Evolutionary conservation across 1,140 invertebrate genomes (phyloP).

Genomic region (Drosophila hydei): DNA sequence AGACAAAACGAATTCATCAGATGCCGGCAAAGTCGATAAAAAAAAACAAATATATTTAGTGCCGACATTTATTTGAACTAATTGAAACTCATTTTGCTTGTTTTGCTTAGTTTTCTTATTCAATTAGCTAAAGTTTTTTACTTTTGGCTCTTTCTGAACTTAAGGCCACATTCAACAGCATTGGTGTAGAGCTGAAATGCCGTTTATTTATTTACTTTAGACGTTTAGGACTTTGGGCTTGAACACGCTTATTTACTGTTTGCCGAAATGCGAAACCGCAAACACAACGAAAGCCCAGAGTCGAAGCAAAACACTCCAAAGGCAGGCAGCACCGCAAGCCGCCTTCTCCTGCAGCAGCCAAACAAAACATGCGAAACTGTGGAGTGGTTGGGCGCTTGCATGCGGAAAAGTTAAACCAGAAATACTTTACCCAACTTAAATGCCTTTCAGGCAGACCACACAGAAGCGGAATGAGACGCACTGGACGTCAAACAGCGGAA

Average conservation of each 20-base stretch:
- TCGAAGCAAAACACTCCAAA: slow-evolving; percentile 21
- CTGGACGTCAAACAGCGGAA: slow-evolving; percentile 21
- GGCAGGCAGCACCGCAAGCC: slow-evolving; percentile 1
- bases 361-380: slow-evolving; percentile 40
- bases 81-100: slow-evolving; percentile 58
- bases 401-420: slow-evolving; percentile 62
- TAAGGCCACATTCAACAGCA: slow-evolving; percentile 38
- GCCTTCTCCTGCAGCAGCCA: not conserved
- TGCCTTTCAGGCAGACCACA: slow-evolving; percentile 46
- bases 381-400: slow-evolving; percentile 29
- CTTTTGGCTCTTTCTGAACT: slow-evolving; percentile 16
- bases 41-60: slow-evolving; percentile 48
- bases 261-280: slow-evolving; percentile 72
- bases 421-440: slow-evolving; percentile 66
- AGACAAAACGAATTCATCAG: not conserved
- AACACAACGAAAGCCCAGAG: slow-evolving; percentile 54
- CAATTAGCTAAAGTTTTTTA: slow-evolving; percentile 64
- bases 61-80: slow-evolving; percentile 46
- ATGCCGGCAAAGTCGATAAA: not conserved
- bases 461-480: slow-evolving; percentile 1
- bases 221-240: slow-evolving; percentile 43
- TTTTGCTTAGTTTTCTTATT: slow-evolving; percentile 61
- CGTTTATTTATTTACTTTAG: slow-evolving; percentile 70
- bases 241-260: slow-evolving; percentile 70
- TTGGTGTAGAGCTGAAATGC: slow-evolving; percentile 25